Percentiles rank a stretch among this genome's conserved stretches.
These are phyloP conservation scores for Parambassis ranga DNA, from an alignment of 2,797 vertebrate species.

Conservation along the genomic window DNA sequence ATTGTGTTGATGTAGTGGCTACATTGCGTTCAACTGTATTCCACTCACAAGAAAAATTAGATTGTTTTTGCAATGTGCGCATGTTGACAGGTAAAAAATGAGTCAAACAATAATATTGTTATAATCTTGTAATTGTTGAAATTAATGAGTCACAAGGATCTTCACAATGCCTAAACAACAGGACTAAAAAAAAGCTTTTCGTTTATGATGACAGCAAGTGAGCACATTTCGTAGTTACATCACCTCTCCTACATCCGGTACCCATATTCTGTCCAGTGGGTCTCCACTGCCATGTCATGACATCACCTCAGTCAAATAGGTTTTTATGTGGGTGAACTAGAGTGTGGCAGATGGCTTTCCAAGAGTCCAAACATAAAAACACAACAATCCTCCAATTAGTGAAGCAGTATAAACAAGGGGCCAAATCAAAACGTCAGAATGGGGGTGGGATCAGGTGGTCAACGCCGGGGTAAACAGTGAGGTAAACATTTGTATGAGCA, in stretches of 20 bases:
- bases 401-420: conserved; percentile 36
- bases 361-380: conserved; percentile 48
- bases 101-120: conserved; percentile 22
- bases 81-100: too few species aligned
- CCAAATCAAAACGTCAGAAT: conserved; percentile 24
- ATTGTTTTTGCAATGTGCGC: too few species aligned
- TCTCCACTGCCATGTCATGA: conserved; percentile 26
- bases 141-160: background rate
- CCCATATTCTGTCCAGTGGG: conserved; percentile 55
- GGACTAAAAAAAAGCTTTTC: background rate
- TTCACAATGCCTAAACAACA: background rate
- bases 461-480: conserved; percentile 38
- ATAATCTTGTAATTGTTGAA: background rate
- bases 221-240: conserved; percentile 23
- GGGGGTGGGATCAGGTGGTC: conserved; percentile 48
- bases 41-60: background rate
- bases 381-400: conserved; percentile 53
- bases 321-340: conserved; percentile 67
- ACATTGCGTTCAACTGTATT: conserved; percentile 47
- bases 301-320: conserved; percentile 28
- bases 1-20: conserved; percentile 60
- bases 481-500: conserved; percentile 53
- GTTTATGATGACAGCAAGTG: background rate
- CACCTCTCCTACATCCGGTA: conserved; percentile 31
- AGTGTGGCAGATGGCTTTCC: conserved; percentile 51